Base-by-base conservation (phyloP, 2,888 invertebrate genomes). In the Drosophila robusta region DNA sequence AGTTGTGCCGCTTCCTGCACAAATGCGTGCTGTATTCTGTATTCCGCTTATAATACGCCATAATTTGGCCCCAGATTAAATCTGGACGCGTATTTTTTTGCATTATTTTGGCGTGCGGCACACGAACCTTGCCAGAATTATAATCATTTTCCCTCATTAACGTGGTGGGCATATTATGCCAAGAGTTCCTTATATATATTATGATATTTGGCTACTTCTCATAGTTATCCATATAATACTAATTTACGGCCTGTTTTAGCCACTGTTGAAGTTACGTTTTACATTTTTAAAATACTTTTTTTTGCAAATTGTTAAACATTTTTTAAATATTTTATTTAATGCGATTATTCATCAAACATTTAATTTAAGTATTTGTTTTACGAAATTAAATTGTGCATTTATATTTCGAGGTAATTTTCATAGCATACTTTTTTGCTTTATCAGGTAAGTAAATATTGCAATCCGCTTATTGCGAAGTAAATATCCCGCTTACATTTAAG, bases 31-130 rank as follows among this genome's bases (percentile, higher is more conserved):
- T 32, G 38, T 49, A 50, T 45, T 63, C 41, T 22, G 39, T 45
- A 66, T 54, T 54, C 26, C 41, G 24, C 39, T 65, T 60, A 51
- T 72, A 50, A 38, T 24, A 49, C 47, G 49, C 70, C 73, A 65
- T 80, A 60, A 76, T 65, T 72, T 61, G 65, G 26, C 3, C 26
- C 44, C 5, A 58, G 61, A 75, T 75, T 55, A 62, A 70, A 62
- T 75, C 66, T 56, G 57, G 29, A 45, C 51, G 66, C 70, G 66
- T 75, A 47, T 75, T 57, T 58, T 63, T 34, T 50, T 51, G 60
- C 44, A 57, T 52, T 70, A 52, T 52, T 63, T 47, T 47, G 63
- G 60, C 42, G 50, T 54, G 65, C 42, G 57, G 51, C 67, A 39
- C 64, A 63, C 36, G 49, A 50, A 51, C 49, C 50, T 34, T 54